phyloP scores from a whole-genome alignment of 2,113 vertebrate species.

The Glaucidium brasilianum region DNA sequence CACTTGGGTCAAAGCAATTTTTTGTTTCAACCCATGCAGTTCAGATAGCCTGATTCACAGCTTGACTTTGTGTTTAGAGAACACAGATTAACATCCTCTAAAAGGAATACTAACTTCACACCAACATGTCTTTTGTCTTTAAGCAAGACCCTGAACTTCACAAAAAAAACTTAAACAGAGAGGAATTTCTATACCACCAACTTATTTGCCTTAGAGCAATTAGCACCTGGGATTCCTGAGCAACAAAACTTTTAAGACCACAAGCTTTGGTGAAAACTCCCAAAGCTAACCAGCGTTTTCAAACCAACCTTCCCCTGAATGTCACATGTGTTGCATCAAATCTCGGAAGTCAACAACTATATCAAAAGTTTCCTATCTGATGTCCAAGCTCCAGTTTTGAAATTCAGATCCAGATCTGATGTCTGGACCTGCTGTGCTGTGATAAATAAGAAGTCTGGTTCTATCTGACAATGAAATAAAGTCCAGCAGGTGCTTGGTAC shows the following conservation, averaged over 20 bases:
- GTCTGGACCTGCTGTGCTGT: background rate
- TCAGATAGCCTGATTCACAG: background rate
- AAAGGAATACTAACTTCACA: background rate
- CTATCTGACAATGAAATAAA: background rate
- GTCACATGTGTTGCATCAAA: too few relatives aligned
- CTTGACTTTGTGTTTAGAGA: background rate
- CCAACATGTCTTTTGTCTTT: background rate
- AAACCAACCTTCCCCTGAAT: background rate
- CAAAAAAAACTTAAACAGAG: background rate
- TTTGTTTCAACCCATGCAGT: background rate
- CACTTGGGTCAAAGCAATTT: background rate
- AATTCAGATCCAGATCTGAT: background rate
- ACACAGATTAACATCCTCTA: background rate
- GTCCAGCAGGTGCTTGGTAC: background rate
- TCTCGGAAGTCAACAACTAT: background rate
- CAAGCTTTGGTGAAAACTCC: background rate
- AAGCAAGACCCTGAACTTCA: background rate
- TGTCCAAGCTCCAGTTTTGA: background rate
- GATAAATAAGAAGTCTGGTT: background rate
- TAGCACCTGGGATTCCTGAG: background rate
- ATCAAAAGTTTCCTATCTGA: background rate
- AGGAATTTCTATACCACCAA: background rate
- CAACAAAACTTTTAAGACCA: background rate
- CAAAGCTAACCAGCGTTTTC: background rate
- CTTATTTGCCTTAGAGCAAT: background rate